These are phyloP conservation scores for Xenopus laevis DNA, from an alignment of 2,113 vertebrate species.

Conservation along the genomic window DNA sequence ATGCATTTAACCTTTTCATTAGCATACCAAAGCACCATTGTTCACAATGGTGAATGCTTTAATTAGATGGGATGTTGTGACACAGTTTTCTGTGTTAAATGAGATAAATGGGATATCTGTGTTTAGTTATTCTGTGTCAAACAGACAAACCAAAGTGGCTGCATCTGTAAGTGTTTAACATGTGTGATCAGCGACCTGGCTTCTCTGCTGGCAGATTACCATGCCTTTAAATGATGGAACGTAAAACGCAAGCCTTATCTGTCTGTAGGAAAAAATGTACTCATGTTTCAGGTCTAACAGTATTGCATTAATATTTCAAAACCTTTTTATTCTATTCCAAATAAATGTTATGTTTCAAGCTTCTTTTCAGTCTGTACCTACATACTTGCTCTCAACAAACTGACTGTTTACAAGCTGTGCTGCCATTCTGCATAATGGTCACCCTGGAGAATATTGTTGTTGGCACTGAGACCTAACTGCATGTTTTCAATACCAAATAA, in stretches of 20 bases:
- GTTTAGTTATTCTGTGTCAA: no score
- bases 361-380: not conserved
- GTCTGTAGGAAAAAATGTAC: not conserved
- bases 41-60: no score
- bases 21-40: no score
- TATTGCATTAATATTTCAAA: not conserved
- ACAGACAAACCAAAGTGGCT: no score
- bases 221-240: slow-evolving; percentile 6
- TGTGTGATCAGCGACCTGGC: slow-evolving; percentile 1
- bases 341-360: not conserved
- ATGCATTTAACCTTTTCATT: no score
- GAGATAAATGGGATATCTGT: no score
- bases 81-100: no score
- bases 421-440: not conserved
- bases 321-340: not conserved
- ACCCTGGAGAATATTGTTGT: not conserved
- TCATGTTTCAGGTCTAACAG: not conserved
- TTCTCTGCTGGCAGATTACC: not conserved
- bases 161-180: no score
- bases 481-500: slow-evolving; percentile 1
- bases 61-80: no score
- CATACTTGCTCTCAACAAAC: not conserved
- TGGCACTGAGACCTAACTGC: not conserved
- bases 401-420: not conserved
- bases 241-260: not conserved